These are phyloP conservation scores for Branchipolynoe longqiensis DNA, from an alignment of 2,888 invertebrate species.

Conservation along the genomic window DNA sequence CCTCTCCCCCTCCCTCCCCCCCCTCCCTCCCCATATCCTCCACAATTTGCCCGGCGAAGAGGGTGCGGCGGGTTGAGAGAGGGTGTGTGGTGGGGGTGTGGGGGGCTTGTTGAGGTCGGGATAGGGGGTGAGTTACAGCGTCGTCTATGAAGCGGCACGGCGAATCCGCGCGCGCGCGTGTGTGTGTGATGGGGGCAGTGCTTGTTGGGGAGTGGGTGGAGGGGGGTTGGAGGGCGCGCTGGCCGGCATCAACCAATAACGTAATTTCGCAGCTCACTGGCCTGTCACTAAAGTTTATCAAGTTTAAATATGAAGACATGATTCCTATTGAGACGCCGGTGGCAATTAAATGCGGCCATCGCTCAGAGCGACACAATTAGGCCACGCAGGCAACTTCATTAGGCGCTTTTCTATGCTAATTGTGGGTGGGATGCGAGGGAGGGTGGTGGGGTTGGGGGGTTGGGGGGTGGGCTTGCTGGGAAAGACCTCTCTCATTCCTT, in stretches of 20 bases:
- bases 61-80: no score
- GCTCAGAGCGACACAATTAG: conserved; percentile 54
- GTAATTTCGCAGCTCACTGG: conserved; percentile 62
- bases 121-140: no score
- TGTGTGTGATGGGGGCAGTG: no score
- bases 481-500: no score
- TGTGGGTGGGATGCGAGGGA: background rate
- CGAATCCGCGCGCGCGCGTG: no score
- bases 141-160: no score
- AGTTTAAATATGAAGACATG: conserved; percentile 61
- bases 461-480: background rate
- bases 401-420: conserved; percentile 60
- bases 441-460: background rate
- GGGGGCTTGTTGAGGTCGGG: no score
- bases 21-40: no score
- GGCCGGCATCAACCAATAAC: conserved; percentile 47
- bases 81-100: no score
- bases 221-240: background rate
- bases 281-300: conserved; percentile 61
- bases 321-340: conserved; percentile 55
- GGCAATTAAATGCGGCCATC: conserved; percentile 59
- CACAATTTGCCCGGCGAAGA: no score
- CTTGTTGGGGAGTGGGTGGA: background rate
- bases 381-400: conserved; percentile 53
- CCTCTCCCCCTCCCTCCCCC: background rate